Evolutionary conservation across 2,113 vertebrate genomes (phyloP), one percentile per base, ranked within the genome.

Genomic region (Planiliza haematocheilus): DNA sequence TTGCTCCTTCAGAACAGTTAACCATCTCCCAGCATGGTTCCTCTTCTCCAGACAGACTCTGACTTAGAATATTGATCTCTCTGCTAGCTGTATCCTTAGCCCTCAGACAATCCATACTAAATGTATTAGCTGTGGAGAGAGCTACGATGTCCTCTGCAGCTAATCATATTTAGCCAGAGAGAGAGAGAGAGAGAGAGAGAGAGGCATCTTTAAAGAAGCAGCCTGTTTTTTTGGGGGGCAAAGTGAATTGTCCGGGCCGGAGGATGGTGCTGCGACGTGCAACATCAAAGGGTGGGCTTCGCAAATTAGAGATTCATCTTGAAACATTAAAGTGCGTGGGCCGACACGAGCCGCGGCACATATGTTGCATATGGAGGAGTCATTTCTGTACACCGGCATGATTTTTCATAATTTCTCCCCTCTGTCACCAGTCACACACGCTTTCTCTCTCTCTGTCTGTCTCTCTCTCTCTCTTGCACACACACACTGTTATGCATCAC

Each of bases 101-200:
- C 90, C 81, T 83, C 88, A 91, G 88, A 90, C 90, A 82, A 91
- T 92, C 91, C 89, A 92, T 92, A 88, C 89, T 91, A 92, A 92
- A 88, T 85, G 89, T 90, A 91, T 92, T 91, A 92, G 86, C 74
- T 87, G 89, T 79, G 89, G 91, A 88, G 84, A 92, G 90, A 89
- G 89, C 91, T 91, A 91, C 91, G 91, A 90, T 92, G 91, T 91
- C 90, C 90, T 92, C 88, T 92, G 88, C 51, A 83, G 88, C 91
- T 91, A 91, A 92, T 91, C 91, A 89, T 89, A 90, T 92, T 91
- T 87, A 84, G 90, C 85, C 72, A 73, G 63, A 81, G 77, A 88
- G 79, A 88, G 73, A 77, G 83, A n/a, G n/a, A n/a, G n/a, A n/a
- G n/a, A n/a, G n/a, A 73, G 63, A 81, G 77, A 88, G 79, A 88